phyloP scores from a whole-genome alignment of 1,140 invertebrate genomes.

The Saxidomus purpurata region DNA sequence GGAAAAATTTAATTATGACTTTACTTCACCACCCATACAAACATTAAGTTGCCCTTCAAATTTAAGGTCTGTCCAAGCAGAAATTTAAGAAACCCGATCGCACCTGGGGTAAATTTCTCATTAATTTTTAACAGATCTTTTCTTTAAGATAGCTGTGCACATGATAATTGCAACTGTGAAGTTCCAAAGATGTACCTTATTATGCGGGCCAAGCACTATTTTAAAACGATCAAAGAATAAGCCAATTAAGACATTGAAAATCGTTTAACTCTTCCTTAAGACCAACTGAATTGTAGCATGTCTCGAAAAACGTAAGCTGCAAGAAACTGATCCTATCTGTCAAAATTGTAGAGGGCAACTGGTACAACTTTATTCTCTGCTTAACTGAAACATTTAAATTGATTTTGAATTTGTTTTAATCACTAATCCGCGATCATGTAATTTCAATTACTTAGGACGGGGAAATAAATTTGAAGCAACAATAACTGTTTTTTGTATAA shows the following conservation, averaged over 20 bases:
- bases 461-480: no score
- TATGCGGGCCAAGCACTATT: neutral
- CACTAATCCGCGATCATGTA: neutral
- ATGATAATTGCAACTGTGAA: constrained; percentile 35
- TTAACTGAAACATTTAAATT: constrained; percentile 25
- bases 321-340: constrained; percentile 43
- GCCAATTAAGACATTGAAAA: constrained; percentile 55
- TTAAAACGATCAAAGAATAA: constrained; percentile 46
- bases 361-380: neutral
- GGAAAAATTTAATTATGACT: constrained; percentile 4
- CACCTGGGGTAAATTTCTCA: constrained; percentile 1
- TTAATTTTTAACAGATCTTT: constrained; percentile 63
- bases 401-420: constrained; percentile 31
- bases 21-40: constrained; percentile 39
- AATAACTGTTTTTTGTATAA: no score
- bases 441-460: constrained; percentile 1
- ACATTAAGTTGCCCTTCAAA: constrained; percentile 7
- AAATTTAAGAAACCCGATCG: neutral
- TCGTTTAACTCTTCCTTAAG: constrained; percentile 9
- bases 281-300: constrained; percentile 8
- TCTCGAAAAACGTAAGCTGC: constrained; percentile 25
- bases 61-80: constrained; percentile 20
- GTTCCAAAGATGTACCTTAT: constrained; percentile 26
- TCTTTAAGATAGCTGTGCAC: constrained; percentile 43
- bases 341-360: neutral